Evolutionary conservation across 2,888 invertebrate species (phyloP), one percentile per base, ranked within the genome.

Genomic region (Euplexia lucipara): DNA sequence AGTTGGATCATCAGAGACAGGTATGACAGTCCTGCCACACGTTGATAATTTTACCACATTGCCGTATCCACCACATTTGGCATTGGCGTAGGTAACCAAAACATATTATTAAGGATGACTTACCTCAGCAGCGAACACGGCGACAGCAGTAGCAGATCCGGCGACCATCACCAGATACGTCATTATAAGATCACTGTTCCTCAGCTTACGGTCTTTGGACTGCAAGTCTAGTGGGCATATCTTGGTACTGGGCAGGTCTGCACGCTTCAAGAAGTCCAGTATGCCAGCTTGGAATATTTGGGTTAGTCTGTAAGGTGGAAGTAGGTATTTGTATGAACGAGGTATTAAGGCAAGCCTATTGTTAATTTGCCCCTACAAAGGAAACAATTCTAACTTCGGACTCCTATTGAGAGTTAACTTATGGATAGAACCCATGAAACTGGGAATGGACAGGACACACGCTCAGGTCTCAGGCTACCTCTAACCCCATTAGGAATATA

Each of bases 171-270:
- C 97, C 76, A 97, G 93, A 83, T 98, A 98, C 0, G 98, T 98
- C 95, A 98, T 97, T 80, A 96, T 89, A 0, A 98, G 95, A 88
- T 98, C 98, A 4, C 96, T 96, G 85, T 98, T 97, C 71, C 97
- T 92, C 8, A 98, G 91, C 84, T 97, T 97, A 0, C 98, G 95
- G 83, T 98, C 98, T 42, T 97, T 97, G 62, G 97, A 97, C 77
- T 97, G 97, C 75, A 98, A 92, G 89, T 98, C 97, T 56, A 98
- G 95, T 0, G 98, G 98, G 79, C 98, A 98, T 48, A 98, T 97
- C 85, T 97, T 96, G 0, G 97, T 97, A 75, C 96, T 96, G 0
- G 98, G 98, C 75, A 98, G 87, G 74, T 96, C 96, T 67, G 95
- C 92, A 1, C 93, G 93, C 54, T 97, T 95, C 53, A 97, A 95